Evolutionary conservation across 2,888 invertebrate genomes (phyloP).

Genomic region (Cataglyphis albicans): DNA sequence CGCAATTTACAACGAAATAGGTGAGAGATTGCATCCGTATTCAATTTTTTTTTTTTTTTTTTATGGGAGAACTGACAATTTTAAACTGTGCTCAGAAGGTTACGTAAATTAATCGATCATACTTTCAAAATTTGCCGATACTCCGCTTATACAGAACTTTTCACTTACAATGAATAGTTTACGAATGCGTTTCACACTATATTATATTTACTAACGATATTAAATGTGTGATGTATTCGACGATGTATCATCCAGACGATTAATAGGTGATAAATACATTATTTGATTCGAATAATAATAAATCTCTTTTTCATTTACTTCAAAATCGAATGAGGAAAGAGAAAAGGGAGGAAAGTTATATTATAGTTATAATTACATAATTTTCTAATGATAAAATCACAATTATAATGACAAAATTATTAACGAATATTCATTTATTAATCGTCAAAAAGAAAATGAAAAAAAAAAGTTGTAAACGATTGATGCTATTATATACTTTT

Average conservation of each 20-base stretch:
- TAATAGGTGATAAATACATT: background rate
- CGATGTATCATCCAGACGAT: background rate
- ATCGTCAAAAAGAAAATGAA: background rate
- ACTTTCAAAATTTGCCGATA: constrained; percentile 43
- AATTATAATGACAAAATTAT: background rate
- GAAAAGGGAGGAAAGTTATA: no score
- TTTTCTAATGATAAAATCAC: background rate
- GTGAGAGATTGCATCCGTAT: constrained; percentile 62
- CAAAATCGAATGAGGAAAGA: background rate
- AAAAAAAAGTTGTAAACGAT: background rate
- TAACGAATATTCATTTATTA: background rate
- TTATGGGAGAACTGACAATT: constrained; percentile 25
- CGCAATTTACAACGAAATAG: constrained; percentile 81
- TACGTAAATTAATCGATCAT: constrained; percentile 45
- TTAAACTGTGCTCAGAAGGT: constrained; percentile 3
- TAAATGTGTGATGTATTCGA: constrained; percentile 14
- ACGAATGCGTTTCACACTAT: constrained; percentile 30
- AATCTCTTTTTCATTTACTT: background rate
- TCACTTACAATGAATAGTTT: constrained; percentile 30
- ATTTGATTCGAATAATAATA: background rate
- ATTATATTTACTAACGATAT: constrained; percentile 13
- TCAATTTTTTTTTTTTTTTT: background rate
- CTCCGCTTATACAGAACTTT: constrained; percentile 39
- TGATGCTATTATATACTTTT: background rate
- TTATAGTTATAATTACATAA: background rate